Evolutionary conservation across 1,140 invertebrate species (phyloP), one percentile per base, ranked within the genome.

Genomic region (Acyrthosiphon pisum): DNA sequence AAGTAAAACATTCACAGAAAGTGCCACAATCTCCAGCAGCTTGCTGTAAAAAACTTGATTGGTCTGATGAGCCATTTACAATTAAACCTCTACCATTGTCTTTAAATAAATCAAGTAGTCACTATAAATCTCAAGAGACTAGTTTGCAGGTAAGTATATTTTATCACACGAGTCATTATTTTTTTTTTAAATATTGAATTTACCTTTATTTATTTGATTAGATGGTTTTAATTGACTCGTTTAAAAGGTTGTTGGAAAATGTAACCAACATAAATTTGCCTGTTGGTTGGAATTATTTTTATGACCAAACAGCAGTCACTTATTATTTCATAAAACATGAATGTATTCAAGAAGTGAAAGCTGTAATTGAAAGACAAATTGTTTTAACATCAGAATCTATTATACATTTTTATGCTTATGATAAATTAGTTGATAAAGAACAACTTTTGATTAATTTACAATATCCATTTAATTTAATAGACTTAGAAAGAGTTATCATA

Each of bases 231-330:
- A 76, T 76, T 76, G 68, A 76, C n/a, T 35, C n/a, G 4, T 76
- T 76, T 18, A 35, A 76, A n/a, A n/a, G 14, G 35, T 83, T 83
- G 35, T 37, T 37, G 35, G 35, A 37, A 20, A 83, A 35, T 37
- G 1, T 37, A 37, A 18, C 11, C 14, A 83, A 11, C n/a, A n/a
- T 76, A n/a, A n/a, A n/a, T n/a, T 76, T 76, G n/a, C 68, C 68
- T 76, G n/a, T n/a, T 76, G 30, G 68, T n/a, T 76, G 68, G 68
- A 76, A 76, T 76, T 76, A n/a, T 76, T n/a, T 68, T 76, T 76
- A n/a, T n/a, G 68, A 76, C 7, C 56, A 60, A 60, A 60, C 26
- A 60, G 56, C 56, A 30, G 56, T 60, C 8, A 60, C 68, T 14
- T 76, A 14, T 76, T 76, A 76, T 18, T 76, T 76, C 9, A 14